Evolutionary conservation across 2,888 invertebrate species (phyloP), one percentile per base, ranked within the genome.

Genomic region (Cyclophora albipunctata): DNA sequence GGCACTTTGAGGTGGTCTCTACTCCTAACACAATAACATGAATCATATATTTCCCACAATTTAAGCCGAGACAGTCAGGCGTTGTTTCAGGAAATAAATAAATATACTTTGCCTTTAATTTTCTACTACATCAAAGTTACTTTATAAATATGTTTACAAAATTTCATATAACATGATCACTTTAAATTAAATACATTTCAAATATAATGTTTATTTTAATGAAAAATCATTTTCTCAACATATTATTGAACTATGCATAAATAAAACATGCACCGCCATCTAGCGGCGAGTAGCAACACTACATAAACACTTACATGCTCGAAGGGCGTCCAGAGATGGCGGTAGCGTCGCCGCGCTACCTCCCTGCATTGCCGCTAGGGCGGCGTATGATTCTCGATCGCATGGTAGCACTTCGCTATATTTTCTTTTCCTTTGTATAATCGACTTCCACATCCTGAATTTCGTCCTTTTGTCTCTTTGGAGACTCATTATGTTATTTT

Each of bases 381-480:
- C 81, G 71, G 84, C 81, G 69, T 85, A 88, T 2, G 86, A 80
- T 52, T 86, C 87, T 52, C 72, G 73, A 60, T 87, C 87, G 59
- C 84, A 82, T 50, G 81, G 76, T 45, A 81, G 57, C 47, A 69
- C 76, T 66, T 87, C 88, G 64, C 84, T 84, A 57, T 81, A 86
- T 75, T 88, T 87, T 65, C 87, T 79, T 63, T 84, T 87, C 57
- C 84, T 79, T 61, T 85, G 75, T 56, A 88, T 78, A 58, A 88
- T 74, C 48, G 86, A 78, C 65, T 86, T 87, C 88, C 88, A 88
- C 88, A 88, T 88, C 52, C 75, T 88, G 67, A 83, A 79, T 64
- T 78, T 84, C 41, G 73, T 66, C 60, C 71, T 78, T 66, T 84
- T 86, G 43, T 77, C 73, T 62, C 80, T 74, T 74, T 84, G 81